Evolutionary conservation across 2,888 invertebrate species (phyloP).

Genomic region (Mythimna loreyi): DNA sequence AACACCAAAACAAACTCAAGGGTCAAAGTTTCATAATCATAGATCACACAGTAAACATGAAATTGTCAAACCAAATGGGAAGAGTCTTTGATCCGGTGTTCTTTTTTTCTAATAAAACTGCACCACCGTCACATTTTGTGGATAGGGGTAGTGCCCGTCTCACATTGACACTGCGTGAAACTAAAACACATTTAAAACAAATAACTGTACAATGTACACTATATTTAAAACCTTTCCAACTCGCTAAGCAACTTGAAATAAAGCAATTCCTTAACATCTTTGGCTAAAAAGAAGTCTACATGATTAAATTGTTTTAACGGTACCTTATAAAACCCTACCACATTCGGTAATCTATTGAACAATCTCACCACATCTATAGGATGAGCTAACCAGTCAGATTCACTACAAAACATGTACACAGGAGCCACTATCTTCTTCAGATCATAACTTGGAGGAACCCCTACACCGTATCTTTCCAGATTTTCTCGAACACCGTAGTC

Average conservation of each 20-base stretch:
- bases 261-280: slow-evolving; percentile 76
- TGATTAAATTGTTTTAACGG: slow-evolving; percentile 86
- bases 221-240: slow-evolving; percentile 31
- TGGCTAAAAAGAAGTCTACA: slow-evolving; percentile 80
- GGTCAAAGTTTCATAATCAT: no score
- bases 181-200: not conserved
- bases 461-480: slow-evolving; percentile 71
- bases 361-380: slow-evolving; percentile 90
- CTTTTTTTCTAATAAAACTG: no score
- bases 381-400: slow-evolving; percentile 92
- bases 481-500: slow-evolving; percentile 78
- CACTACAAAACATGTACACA: slow-evolving; percentile 78
- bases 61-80: no score
- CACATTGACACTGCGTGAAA: no score
- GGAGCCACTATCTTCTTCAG: slow-evolving; percentile 75
- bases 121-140: no score
- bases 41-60: no score
- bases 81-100: no score
- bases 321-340: slow-evolving; percentile 89
- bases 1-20: no score
- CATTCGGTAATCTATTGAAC: slow-evolving; percentile 86
- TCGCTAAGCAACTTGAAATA: slow-evolving; percentile 67
- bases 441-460: slow-evolving; percentile 75
- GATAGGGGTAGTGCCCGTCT: no score
- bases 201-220: not conserved